Conservation (phyloP, 2,113 vertebrate species). For the Semicossyphus pulcher region DNA sequence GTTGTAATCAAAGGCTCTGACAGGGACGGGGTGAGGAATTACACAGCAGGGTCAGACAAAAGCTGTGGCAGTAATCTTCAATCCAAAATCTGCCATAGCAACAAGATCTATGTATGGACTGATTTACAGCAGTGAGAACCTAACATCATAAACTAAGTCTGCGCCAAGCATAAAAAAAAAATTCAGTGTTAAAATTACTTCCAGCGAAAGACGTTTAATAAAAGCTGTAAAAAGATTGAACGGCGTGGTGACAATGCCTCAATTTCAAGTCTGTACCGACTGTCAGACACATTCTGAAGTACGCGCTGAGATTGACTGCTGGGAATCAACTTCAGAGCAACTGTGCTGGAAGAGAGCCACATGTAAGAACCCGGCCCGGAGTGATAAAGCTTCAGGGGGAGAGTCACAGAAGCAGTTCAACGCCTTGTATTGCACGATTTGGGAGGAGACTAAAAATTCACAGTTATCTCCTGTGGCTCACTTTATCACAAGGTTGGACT, state of each 20-base stretch:
- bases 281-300: conserved; percentile 12
- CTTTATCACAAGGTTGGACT: conserved; percentile 20
- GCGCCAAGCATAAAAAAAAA: background rate
- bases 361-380: conserved; percentile 22
- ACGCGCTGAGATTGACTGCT: conserved; percentile 31
- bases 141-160: background rate
- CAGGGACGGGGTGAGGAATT: conserved; percentile 34
- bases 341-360: conserved; percentile 35
- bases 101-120: conserved; percentile 43
- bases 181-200: background rate
- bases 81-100: conserved; percentile 23
- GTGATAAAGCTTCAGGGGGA: conserved; percentile 43
- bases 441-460: conserved; percentile 32
- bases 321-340: conserved; percentile 33
- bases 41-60: conserved; percentile 51
- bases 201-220: conserved; percentile 9
- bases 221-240: background rate
- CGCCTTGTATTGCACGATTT: conserved; percentile 38
- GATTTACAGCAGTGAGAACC: conserved; percentile 19
- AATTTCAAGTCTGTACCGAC: conserved; percentile 15
- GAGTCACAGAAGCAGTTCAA: conserved; percentile 32
- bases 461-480: conserved; percentile 25
- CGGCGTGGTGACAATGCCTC: conserved; percentile 10
- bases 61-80: conserved; percentile 32
- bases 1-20: conserved; percentile 35